These are phyloP conservation scores for Ptychochromis oligacanthus DNA, from an alignment of 2,113 vertebrate species.

Conservation along the genomic window DNA sequence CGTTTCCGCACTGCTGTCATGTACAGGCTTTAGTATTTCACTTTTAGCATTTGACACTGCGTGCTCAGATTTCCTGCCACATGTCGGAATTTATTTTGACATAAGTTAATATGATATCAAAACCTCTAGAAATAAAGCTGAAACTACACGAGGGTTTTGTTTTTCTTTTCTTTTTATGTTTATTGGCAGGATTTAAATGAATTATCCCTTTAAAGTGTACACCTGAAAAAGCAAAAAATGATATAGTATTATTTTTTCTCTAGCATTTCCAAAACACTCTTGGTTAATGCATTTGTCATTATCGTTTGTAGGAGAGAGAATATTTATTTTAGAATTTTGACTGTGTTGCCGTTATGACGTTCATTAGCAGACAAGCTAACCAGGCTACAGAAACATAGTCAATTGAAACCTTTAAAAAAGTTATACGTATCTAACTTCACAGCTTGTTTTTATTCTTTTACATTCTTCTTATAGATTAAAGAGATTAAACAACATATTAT, in stretches of 20 bases:
- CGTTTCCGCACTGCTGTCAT: not conserved
- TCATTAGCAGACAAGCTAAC: not conserved
- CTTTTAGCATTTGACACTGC: not conserved
- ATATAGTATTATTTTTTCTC: too few relatives aligned
- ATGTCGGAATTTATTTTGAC: not conserved
- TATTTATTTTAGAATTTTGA: not conserved
- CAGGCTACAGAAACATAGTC: not conserved
- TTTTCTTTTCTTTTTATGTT: too few relatives aligned
- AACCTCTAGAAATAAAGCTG: not conserved
- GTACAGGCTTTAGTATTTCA: not conserved
- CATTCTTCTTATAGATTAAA: not conserved
- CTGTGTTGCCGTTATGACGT: accelerated
- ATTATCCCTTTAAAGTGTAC: too few relatives aligned
- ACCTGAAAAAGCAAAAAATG: too few relatives aligned
- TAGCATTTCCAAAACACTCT: too few relatives aligned
- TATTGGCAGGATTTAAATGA: too few relatives aligned
- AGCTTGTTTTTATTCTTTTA: not conserved
- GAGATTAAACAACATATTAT: too few relatives aligned
- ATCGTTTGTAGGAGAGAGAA: not conserved
- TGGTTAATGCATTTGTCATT: too few relatives aligned
- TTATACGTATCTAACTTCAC: not conserved
- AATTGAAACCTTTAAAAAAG: not conserved
- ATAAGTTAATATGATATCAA: accelerated
- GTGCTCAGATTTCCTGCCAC: not conserved
- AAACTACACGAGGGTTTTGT: not conserved